phyloP scores from a whole-genome alignment of 2,797 vertebrate genomes.

The Nothura maculosa region DNA sequence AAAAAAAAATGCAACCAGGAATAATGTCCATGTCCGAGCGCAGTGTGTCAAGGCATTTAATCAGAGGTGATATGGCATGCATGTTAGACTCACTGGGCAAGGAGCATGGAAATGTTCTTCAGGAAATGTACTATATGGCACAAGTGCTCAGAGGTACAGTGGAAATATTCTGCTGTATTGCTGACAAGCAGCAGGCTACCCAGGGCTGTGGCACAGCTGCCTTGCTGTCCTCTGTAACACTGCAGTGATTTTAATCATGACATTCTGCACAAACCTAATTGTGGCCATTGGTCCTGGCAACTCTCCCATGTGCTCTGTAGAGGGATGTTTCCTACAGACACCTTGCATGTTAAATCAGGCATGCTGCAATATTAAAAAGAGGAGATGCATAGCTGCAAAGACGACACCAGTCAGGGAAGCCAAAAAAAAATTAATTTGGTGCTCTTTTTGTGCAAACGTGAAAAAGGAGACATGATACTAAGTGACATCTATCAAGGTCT shows the following conservation, averaged over 20 bases:
- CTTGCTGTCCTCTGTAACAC: background rate
- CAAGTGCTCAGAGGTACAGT: background rate
- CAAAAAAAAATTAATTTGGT: background rate
- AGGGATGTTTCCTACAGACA: background rate
- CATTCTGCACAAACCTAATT: background rate
- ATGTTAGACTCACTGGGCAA: background rate
- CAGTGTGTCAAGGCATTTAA: background rate
- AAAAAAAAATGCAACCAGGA: no score
- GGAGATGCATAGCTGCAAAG: background rate
- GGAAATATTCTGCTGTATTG: background rate
- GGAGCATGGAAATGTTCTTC: background rate
- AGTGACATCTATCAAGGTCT: constrained; percentile 31
- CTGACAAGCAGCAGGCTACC: constrained; percentile 8
- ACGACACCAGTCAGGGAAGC: background rate
- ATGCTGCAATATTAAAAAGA: background rate
- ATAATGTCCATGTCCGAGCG: fast-evolving
- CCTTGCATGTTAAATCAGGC: background rate
- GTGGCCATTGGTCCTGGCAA: background rate
- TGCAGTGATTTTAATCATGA: background rate
- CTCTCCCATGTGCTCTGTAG: background rate
- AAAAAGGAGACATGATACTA: constrained; percentile 25
- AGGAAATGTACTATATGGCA: background rate
- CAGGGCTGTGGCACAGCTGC: background rate
- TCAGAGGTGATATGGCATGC: background rate
- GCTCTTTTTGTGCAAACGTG: background rate